Base-by-base conservation (phyloP, 2,797 vertebrate species). In the Ispidina picta region DNA sequence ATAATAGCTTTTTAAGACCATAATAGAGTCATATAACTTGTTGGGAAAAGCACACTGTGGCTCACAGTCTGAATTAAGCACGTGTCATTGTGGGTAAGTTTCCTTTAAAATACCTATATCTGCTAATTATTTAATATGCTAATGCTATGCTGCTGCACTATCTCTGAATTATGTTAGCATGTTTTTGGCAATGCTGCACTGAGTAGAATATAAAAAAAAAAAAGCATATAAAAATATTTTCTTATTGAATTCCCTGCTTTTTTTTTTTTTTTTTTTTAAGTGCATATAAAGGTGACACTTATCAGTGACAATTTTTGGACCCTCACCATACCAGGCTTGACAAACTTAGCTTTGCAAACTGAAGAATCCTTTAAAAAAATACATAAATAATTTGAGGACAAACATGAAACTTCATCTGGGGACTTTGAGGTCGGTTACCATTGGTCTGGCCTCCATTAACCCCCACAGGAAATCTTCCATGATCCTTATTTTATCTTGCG, bases 401-500 rank as follows among this genome's bases (percentile, higher is more conserved):
- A 96, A 97, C 94, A 95, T 12, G 83, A 96, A 95, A 86, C 86
- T 96, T 96, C 94, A 91, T 96, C 80, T 56, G 95, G 89, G 93
- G 97, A 97, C 96, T 97, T 97, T 88, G 94, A 95, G 96, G 97
- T 97, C 97, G 93, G 92, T 97, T 96, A 90, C 95, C 97, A 96
- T 90, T 97, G 95, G 96, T 96, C 94, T 94, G 92, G 94, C 95
- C 95, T 97, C 96, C 96, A 97, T 97, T 97, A 97, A 97, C 95
- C 97, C 97, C 93, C 94, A 88, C 68, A 77, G 97, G 96, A 97
- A 97, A 97, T 94, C 97, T 97, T 96, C 93, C 92, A 77, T 93
- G 90, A 97, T 97, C 95, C 96, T 96, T 97, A 94, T 97, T 97
- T 97, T 97, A 96, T 97, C 96, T 93, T 88, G 93, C 96, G 94